Evolutionary conservation across 2,888 invertebrate genomes (phyloP), one percentile per base, ranked within the genome.

Genomic region (Idaea dimidiata): DNA sequence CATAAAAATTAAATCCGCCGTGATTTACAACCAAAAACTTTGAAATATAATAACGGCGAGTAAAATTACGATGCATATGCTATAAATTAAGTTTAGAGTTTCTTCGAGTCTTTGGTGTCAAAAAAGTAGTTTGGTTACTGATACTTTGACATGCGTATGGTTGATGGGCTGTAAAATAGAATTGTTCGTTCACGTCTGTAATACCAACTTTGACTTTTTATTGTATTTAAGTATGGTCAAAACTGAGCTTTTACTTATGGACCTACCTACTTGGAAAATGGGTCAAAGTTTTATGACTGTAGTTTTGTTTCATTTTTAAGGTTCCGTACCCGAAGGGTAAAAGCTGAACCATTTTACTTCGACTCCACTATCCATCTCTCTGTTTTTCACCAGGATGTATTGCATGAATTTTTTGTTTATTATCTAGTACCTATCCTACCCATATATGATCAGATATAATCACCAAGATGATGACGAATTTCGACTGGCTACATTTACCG

Each of bases 21-120:
- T 84, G 89, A 91, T 91, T 91, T 91, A 91, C 79, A 81, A 79
- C 71, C 71, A 63, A 81, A 83, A 83, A 83, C 86, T 88, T 89
- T 89, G 88, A 89, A 90, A 89, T 89, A 89, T 87, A 89, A 89
- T 89, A 87, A 89, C 86, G 74, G 80, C 70, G 81, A 81, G 86
- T 89, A 82, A 84, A 82, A 86, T 90, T 89, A 86, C 86, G 72
- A 79, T 74, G 76, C 80, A 73, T 70, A 75, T 65, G 80, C 80
- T 80, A 85, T 88, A 89, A 89, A 91, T 91, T 87, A 77, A 75
- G 77, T 83, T 83, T 81, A 82, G 78, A 77, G 76, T 76, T 73
- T 66, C 68, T 77, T 77, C 71, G 70, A 76, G 62, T 66, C 70
- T 72, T 74, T 66, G 74, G 73, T 75, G 76, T 74, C 74, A 77